Conservation (phyloP, 2,113 vertebrate genomes). For the Centropus bengalensis region DNA sequence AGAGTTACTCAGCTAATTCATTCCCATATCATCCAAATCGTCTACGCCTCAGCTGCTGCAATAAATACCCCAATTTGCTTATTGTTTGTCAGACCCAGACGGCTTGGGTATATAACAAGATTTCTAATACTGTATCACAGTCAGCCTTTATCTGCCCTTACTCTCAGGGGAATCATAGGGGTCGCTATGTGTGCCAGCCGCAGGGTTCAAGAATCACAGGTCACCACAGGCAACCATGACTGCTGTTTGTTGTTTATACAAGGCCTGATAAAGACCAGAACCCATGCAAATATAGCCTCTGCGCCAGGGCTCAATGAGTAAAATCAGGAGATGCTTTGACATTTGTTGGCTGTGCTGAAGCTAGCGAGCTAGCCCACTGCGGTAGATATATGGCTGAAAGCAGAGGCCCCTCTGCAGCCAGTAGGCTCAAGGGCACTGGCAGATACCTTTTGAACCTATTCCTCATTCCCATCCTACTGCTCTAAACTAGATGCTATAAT, state of each 20-base stretch:
- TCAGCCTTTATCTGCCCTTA: background rate
- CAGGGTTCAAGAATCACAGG: background rate
- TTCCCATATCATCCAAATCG: constrained; percentile 53
- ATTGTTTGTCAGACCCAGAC: constrained; percentile 6
- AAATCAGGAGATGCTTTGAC: background rate
- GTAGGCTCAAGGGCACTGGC: background rate
- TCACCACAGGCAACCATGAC: background rate
- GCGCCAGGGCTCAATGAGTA: background rate
- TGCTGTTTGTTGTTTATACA: background rate
- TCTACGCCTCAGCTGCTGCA: constrained; percentile 40
- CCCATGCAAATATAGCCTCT: background rate
- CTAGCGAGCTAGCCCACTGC: background rate
- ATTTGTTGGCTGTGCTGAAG: background rate
- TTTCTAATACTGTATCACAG: constrained; percentile 24
- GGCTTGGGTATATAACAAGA: background rate
- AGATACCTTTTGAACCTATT: background rate
- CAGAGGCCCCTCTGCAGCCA: background rate
- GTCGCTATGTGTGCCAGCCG: background rate
- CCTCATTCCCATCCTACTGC: background rate
- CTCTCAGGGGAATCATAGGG: background rate
- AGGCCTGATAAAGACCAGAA: background rate
- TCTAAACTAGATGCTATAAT: background rate
- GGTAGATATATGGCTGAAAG: background rate
- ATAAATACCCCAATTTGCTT: background rate
- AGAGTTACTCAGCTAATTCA: constrained; percentile 48